Percentiles rank a stretch among this genome's conserved stretches.
These are phyloP conservation scores for Urocitellus parryii DNA, from an alignment of 2,113 vertebrate genomes.

Conservation along the genomic window DNA sequence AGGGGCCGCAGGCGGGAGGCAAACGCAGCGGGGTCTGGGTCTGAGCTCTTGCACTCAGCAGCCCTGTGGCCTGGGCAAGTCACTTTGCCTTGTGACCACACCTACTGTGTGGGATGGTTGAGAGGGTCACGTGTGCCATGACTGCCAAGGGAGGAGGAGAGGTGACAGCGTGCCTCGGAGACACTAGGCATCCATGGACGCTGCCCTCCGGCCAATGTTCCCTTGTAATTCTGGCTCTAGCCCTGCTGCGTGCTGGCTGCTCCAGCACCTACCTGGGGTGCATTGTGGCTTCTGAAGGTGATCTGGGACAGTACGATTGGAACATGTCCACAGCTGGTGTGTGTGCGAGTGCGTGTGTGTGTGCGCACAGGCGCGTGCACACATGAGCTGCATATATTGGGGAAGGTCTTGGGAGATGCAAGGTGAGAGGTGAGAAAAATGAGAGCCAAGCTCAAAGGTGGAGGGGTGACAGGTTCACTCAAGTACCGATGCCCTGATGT, in stretches of 20 bases:
- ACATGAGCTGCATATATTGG: background rate
- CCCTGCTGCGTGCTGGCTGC: background rate
- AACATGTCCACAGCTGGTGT: background rate
- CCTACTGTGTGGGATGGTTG: background rate
- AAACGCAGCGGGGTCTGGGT: background rate
- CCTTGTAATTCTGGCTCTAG: background rate
- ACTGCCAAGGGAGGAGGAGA: background rate
- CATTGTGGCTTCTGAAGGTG: background rate
- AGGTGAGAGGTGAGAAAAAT: background rate
- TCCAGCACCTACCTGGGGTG: background rate
- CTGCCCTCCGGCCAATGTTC: background rate
- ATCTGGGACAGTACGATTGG: background rate
- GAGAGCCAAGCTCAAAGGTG: background rate
- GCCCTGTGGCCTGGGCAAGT: constrained; percentile 41
- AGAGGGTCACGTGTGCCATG: background rate
- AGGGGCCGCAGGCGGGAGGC: background rate
- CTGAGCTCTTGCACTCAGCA: background rate
- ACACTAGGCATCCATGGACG: background rate
- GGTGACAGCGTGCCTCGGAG: background rate
- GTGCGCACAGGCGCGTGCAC: no score
- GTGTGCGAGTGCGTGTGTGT: background rate
- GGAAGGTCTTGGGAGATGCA: background rate
- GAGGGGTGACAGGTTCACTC: background rate
- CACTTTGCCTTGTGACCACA: background rate
- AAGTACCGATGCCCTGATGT: background rate